phyloP scores from a whole-genome alignment of 2,888 invertebrate species.

The Aphodius granarius region DNA sequence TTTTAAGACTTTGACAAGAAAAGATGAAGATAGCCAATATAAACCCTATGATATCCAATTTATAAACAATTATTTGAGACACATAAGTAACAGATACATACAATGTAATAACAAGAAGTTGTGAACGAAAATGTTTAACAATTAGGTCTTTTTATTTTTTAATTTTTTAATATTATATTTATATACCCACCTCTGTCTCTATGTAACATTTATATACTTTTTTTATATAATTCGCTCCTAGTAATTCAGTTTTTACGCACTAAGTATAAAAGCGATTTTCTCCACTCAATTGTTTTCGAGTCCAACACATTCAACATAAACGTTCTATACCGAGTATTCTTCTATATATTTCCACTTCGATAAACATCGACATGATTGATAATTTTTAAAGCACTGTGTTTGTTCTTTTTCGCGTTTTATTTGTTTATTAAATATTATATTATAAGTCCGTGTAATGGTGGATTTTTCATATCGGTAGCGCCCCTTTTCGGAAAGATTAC shows the following conservation, averaged over 20 bases:
- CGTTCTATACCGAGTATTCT: constrained; percentile 2
- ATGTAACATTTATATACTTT: constrained; percentile 40
- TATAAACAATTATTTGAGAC: no score
- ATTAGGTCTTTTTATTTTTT: background rate
- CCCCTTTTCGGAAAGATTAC: constrained; percentile 19
- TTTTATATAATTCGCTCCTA: constrained; percentile 1
- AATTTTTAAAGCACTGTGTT: background rate
- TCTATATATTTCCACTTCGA: background rate
- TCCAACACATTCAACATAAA: background rate
- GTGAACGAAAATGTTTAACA: background rate
- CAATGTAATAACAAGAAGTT: background rate
- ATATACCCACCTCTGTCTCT: constrained; percentile 41
- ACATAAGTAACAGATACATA: no score
- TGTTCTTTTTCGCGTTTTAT: constrained; percentile 5
- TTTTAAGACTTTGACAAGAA: constrained; percentile 7
- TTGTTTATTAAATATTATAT: background rate
- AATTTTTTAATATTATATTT: constrained; percentile 4
- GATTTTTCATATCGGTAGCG: constrained; percentile 12
- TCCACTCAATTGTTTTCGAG: background rate
- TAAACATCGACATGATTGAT: constrained; percentile 3
- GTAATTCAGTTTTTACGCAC: background rate
- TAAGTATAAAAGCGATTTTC: constrained; percentile 2
- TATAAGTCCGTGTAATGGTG: background rate
- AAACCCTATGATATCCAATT: no score
- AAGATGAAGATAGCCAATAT: background rate